phyloP scores from a whole-genome alignment of 2,797 vertebrate species.

The Heterohyrax brucei region DNA sequence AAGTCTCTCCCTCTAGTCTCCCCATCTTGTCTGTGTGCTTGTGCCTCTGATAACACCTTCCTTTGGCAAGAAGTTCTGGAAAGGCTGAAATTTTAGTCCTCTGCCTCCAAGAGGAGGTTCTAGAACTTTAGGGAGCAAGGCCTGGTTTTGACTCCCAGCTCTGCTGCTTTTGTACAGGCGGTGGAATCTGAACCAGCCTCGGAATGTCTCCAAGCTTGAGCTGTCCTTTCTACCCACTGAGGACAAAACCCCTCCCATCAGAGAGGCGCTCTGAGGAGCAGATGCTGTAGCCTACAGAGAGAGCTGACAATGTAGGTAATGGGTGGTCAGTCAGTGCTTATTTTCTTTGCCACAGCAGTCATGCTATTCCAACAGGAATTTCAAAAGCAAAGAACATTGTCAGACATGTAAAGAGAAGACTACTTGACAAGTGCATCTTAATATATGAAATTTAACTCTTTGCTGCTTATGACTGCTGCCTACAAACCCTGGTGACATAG shows the following conservation, averaged over 20 bases:
- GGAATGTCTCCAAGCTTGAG: background rate
- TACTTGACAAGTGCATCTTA: background rate
- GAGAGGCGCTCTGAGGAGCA: background rate
- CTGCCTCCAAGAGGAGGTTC: background rate
- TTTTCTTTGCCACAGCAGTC: background rate
- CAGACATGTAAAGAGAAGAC: background rate
- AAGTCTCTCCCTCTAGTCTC: background rate
- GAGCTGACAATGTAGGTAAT: too few relatives aligned
- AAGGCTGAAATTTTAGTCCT: background rate
- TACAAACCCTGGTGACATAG: too few relatives aligned
- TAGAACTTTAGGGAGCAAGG: background rate
- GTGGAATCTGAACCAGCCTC: background rate
- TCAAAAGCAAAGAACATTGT: background rate
- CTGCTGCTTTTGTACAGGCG: too few relatives aligned
- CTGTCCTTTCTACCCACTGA: background rate
- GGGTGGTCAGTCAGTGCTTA: background rate
- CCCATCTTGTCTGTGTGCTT: background rate
- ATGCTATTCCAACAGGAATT: background rate
- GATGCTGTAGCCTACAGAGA: too few relatives aligned
- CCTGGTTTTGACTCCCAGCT: background rate
- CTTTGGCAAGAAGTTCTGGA: background rate
- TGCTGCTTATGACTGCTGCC: background rate
- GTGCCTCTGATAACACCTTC: rapidly evolving
- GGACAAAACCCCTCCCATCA: background rate
- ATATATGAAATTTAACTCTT: background rate